A percentile compares a stretch with the other conserved stretches of the same genome.
These are phyloP conservation scores for Lepidostoma basale DNA, from an alignment of 1,140 invertebrate genomes.

Conservation along the genomic window DNA sequence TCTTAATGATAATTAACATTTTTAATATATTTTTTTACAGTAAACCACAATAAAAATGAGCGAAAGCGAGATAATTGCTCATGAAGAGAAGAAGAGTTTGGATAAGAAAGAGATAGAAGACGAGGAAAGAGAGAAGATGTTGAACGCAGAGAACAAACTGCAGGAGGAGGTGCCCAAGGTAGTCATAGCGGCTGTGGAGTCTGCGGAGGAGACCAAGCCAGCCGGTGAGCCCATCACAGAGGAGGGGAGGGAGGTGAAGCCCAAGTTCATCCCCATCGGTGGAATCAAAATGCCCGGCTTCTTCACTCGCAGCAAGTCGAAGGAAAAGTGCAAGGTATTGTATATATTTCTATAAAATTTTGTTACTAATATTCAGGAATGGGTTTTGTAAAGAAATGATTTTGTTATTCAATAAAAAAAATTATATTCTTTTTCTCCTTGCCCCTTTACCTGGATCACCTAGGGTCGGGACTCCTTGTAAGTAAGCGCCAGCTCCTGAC, in stretches of 20 bases:
- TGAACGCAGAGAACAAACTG: conserved; percentile 66
- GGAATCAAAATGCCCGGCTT: conserved; percentile 83
- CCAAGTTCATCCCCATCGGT: conserved; percentile 81
- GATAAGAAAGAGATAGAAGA: conserved; percentile 75
- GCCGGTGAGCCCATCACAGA: conserved; percentile 65
- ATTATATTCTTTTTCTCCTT: too few relatives aligned
- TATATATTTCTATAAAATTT: too few relatives aligned
- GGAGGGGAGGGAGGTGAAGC: conserved; percentile 72
- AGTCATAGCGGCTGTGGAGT: conserved; percentile 53
- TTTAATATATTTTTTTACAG: conserved; percentile 4
- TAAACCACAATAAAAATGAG: conserved; percentile 32
- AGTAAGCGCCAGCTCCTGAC: too few relatives aligned
- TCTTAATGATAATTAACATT: too few relatives aligned
- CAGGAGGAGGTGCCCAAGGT: conserved; percentile 52
- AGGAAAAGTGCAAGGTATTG: conserved; percentile 67
- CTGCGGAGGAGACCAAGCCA: conserved; percentile 59
- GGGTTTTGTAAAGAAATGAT: conserved; percentile 44
- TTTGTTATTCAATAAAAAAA: conserved; percentile 44
- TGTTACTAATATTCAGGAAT: background rate
- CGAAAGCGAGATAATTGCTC: conserved; percentile 43
- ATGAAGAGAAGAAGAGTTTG: conserved; percentile 62
- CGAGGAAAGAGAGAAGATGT: conserved; percentile 75
- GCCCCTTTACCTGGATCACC: too few relatives aligned
- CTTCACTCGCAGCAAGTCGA: conserved; percentile 77
- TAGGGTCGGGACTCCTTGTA: too few relatives aligned